Percentiles rank a stretch among this genome's conserved stretches.
These are phyloP conservation scores for Corythaeola cristata DNA, from an alignment of 2,113 vertebrate species.

Conservation along the genomic window DNA sequence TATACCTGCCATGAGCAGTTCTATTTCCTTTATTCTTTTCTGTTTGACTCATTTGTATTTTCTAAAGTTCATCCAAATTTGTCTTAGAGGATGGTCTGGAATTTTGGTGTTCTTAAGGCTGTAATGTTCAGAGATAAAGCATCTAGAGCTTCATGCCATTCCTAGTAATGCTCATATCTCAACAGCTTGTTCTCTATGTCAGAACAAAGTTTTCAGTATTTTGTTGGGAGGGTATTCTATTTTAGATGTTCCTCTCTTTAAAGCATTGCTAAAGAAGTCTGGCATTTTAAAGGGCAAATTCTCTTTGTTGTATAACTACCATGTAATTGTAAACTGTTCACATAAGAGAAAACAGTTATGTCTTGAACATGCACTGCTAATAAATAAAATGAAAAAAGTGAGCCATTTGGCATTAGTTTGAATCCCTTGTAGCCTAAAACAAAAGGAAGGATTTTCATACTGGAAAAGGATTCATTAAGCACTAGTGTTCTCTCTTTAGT, in stretches of 20 bases:
- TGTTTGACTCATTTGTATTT: background rate
- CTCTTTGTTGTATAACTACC: conserved; percentile 58
- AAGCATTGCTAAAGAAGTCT: conserved; percentile 6
- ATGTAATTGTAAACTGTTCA: conserved; percentile 50
- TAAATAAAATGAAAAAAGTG: conserved; percentile 52
- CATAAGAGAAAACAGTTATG: conserved; percentile 43
- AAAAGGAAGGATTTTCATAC: conserved; percentile 57
- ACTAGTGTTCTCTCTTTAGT: conserved; percentile 58
- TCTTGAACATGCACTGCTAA: conserved; percentile 31
- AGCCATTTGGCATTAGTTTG: conserved; percentile 59
- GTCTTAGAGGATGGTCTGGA: background rate
- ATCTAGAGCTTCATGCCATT: background rate
- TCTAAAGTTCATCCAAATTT: background rate
- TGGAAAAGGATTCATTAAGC: conserved; percentile 67
- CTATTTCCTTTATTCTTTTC: background rate
- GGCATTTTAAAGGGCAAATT: conserved; percentile 43
- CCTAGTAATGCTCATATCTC: background rate
- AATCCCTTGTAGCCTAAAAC: conserved; percentile 63
- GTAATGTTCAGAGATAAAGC: background rate
- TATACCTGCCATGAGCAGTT: background rate
- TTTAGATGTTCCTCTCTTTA: background rate
- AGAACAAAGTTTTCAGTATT: background rate
- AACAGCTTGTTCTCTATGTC: background rate
- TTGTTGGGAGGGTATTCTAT: background rate
- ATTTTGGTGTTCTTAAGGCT: background rate